Percentiles rank a stretch among this genome's conserved stretches.
Evolutionary conservation across 2,888 invertebrate species (phyloP).

Genomic region (Chymomyza caudatula): DNA sequence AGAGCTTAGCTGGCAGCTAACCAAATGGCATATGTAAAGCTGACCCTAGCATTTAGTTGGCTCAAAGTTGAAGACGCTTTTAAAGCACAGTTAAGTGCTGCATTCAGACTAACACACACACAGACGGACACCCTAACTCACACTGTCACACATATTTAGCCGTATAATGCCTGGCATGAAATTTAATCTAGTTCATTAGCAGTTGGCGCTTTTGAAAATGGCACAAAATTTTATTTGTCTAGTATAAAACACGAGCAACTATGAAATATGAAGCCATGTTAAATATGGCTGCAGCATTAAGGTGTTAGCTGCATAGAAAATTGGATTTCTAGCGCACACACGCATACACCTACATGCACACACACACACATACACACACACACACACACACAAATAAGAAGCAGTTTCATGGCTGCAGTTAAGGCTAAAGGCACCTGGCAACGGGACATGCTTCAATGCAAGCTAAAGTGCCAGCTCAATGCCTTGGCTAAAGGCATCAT

Average conservation of each 20-base stretch:
- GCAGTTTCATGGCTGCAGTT: too few species aligned
- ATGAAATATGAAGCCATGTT: conserved; percentile 22
- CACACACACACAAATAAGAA: conserved; percentile 5
- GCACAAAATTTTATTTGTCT: conserved; percentile 21
- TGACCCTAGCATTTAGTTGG: conserved; percentile 39
- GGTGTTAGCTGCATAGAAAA: not conserved
- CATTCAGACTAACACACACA: conserved; percentile 1
- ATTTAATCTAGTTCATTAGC: conserved; percentile 56
- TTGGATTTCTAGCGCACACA: not conserved
- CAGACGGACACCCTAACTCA: not conserved
- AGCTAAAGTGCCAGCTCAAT: not conserved
- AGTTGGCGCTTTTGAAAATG: conserved; percentile 28
- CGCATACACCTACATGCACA: conserved; percentile 8
- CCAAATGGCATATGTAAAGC: conserved; percentile 9
- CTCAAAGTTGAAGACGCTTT: conserved; percentile 18
- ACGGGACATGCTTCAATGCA: not conserved
- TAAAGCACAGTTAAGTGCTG: conserved; percentile 32
- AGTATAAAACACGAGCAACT: not conserved
- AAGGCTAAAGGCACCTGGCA: not conserved
- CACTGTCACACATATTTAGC: not conserved
- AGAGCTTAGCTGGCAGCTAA: not conserved
- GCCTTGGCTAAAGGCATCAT: conserved; percentile 8
- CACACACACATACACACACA: conserved; percentile 1
- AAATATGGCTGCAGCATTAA: conserved; percentile 7
- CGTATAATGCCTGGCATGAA: conserved; percentile 13